These are phyloP conservation scores for Psephotus haematonotus DNA, from an alignment of 2,113 vertebrate species.

Conservation along the genomic window DNA sequence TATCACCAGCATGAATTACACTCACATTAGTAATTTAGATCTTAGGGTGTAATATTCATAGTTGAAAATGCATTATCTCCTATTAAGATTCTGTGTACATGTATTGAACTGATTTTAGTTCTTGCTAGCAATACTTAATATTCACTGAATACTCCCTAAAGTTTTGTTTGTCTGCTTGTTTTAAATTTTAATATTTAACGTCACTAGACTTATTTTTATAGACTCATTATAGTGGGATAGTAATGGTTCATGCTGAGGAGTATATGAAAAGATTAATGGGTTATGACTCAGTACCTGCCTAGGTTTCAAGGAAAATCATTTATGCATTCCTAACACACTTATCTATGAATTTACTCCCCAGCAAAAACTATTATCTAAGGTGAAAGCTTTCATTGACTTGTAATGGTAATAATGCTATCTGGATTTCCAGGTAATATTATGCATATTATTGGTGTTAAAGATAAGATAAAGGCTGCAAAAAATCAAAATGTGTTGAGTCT, in stretches of 20 bases:
- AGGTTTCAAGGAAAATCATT: conserved; percentile 47
- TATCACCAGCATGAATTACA: not conserved
- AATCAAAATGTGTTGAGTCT: not conserved
- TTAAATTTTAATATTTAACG: conserved; percentile 30
- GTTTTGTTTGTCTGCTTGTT: not conserved
- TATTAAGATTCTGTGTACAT: not conserved
- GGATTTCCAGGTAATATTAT: not conserved
- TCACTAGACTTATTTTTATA: conserved; percentile 2
- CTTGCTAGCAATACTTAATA: not conserved
- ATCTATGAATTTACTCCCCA: conserved; percentile 55
- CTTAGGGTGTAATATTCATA: not conserved
- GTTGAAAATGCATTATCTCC: not conserved
- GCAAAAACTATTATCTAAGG: conserved; percentile 48
- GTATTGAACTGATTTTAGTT: not conserved
- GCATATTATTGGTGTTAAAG: not conserved
- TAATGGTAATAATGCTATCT: conserved; percentile 27
- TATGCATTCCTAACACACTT: conserved; percentile 53
- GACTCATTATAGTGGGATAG: conserved; percentile 25
- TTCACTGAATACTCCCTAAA: conserved; percentile 25
- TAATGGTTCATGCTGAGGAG: conserved; percentile 26
- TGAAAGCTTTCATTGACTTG: conserved; percentile 56
- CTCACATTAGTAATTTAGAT: not conserved
- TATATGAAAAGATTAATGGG: conserved; percentile 48
- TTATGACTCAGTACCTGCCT: conserved; percentile 46
- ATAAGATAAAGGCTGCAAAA: conserved; percentile 24